Base-by-base conservation (phyloP, 2,113 vertebrate genomes). In the Deroptyus accipitrinus region DNA sequence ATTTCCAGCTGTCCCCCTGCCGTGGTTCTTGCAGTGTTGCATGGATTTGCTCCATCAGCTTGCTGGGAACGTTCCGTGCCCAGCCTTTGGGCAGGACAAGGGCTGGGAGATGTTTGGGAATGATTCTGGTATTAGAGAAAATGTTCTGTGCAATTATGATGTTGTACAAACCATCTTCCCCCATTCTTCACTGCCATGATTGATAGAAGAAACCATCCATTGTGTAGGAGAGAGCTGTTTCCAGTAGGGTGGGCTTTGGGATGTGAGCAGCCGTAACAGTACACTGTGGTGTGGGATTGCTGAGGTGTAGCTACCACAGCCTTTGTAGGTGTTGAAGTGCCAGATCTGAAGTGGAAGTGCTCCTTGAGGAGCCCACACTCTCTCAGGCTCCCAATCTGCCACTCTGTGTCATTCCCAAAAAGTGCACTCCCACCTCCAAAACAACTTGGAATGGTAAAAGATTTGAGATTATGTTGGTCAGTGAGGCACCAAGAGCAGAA, bases 41-140 rank as follows among this genome's bases (percentile, higher is more conserved):
- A 3, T 3, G 27, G 17, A 57, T 86, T 86, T 95, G 17, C 14
- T 81, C 39, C 13, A 27, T 59, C 35, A 68, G 28, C 3, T 13
- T 80, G 13, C 10, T 28, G 16, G 12, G n/a, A 4, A 4, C 1
- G 9, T 62, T 88, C 57, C 0, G 1, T 0, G 1, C 19, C 20
- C 23, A 11, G n/a, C 13, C n/a, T 66, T 61, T 68, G 88, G 37
- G 42, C 28, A 77, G 52, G 52, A 64, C 9, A 23, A 17, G 18
- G 27, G 15, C 48, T 63, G 18, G 15, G 9, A 86, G 33, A n/a
- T 17, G 27, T 54, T 84, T 87, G 35, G 49, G 35, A 55, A 48
- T 49, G 61, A 25, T 74, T 87, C 51, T 82, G 17, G 27, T 55
- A 6, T 48, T 70, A 61, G 28, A 82, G 49, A 85, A 82, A 70